A percentile compares a stretch with the other conserved stretches of the same genome.
Evolutionary conservation across 2,888 invertebrate species (phyloP).

Genomic region (Synanthedon tipuliformis): DNA sequence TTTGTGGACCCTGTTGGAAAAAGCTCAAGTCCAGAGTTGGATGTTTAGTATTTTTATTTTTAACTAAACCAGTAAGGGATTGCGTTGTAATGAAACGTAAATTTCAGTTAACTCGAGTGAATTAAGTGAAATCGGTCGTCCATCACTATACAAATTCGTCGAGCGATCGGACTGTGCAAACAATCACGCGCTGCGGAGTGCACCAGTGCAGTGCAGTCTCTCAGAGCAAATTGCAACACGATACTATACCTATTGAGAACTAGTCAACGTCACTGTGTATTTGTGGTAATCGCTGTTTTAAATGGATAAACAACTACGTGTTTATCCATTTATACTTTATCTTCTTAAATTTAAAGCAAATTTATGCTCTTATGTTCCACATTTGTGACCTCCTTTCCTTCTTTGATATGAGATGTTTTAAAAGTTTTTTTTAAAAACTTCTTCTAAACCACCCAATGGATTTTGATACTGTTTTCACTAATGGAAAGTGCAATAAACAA

Average conservation of each 20-base stretch:
- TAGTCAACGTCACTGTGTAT: neutral
- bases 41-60: too few species aligned
- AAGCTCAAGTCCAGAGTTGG: too few species aligned
- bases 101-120: constrained; percentile 2
- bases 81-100: neutral
- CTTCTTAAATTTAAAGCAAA: too few species aligned
- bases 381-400: too few species aligned
- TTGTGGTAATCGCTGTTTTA: constrained; percentile 3
- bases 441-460: too few species aligned
- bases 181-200: constrained; percentile 6
- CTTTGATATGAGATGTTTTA: too few species aligned
- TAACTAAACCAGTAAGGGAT: too few species aligned
- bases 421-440: too few species aligned
- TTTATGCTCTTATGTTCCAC: too few species aligned
- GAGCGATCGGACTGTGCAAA: constrained; percentile 12
- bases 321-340: constrained; percentile 1
- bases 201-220: neutral
- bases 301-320: constrained; percentile 8
- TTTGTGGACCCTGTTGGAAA: too few species aligned
- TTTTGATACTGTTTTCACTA: too few species aligned
- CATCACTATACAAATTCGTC: constrained; percentile 11
- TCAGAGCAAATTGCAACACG: constrained; percentile 5
- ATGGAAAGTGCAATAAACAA: too few species aligned
- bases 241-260: constrained; percentile 2
- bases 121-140: constrained; percentile 4